A percentile compares a stretch with the other conserved stretches of the same genome.
These are phyloP conservation scores for Lordiphosa mommai DNA, from an alignment of 1,140 invertebrate genomes.

Conservation along the genomic window DNA sequence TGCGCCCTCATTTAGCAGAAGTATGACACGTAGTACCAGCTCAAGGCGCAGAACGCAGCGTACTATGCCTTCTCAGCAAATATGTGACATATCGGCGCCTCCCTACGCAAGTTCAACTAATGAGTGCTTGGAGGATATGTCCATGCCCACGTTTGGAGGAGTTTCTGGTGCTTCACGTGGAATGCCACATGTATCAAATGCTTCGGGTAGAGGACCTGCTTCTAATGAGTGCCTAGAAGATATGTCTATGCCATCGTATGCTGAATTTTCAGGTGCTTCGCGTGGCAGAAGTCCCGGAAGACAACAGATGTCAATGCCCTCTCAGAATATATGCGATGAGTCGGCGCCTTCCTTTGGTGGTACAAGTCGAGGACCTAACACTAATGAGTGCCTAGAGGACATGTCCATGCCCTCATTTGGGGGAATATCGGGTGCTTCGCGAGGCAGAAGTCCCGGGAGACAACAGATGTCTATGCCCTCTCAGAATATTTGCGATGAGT, in stretches of 20 bases:
- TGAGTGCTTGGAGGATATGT: conserved; percentile 1
- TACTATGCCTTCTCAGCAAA: too few species aligned
- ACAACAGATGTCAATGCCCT: neutral
- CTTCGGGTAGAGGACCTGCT: neutral
- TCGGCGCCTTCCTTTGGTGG: neutral
- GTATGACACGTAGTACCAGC: too few species aligned
- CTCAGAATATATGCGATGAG: neutral
- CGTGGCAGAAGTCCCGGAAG: neutral
- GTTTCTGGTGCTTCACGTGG: neutral
- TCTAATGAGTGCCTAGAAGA: neutral
- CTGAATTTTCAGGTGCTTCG: neutral
- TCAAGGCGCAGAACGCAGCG: too few species aligned
- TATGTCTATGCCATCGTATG: neutral
- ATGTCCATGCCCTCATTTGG: conserved; percentile 10
- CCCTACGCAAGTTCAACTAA: neutral
- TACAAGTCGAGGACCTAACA: neutral
- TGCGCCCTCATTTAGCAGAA: too few species aligned
- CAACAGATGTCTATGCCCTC: neutral
- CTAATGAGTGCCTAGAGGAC: conserved; percentile 6
- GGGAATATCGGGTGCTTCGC: neutral
- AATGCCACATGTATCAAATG: too few species aligned
- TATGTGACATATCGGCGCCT: neutral
- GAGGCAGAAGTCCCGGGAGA: neutral
- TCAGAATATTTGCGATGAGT: neutral
- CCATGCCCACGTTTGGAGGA: neutral